phyloP scores from a whole-genome alignment of 2,888 invertebrate species.

The Conus canariensis region DNA sequence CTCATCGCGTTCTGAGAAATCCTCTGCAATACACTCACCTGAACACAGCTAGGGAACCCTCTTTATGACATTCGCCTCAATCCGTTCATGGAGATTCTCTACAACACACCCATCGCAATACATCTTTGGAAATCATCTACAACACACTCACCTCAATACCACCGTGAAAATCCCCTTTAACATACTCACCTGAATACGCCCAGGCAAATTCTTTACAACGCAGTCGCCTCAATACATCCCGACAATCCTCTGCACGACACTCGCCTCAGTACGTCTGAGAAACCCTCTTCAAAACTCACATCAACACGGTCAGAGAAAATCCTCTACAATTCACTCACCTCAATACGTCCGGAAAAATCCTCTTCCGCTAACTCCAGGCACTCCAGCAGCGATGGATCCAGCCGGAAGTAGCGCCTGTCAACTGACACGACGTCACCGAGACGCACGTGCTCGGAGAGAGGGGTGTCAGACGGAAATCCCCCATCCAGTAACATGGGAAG shows the following conservation, averaged over 20 bases:
- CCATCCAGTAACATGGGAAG: slow-evolving; percentile 19
- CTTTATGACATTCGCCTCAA: no score
- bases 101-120: no score
- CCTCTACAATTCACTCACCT: not conserved
- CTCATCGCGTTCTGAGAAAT: no score
- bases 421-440: slow-evolving; percentile 33
- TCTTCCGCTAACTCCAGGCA: slow-evolving; percentile 28
- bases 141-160: not conserved
- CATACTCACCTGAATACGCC: no score
- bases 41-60: not conserved
- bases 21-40: not conserved
- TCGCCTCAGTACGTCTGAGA: no score
- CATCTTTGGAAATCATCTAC: not conserved
- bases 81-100: no score
- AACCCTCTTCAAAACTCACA: no score
- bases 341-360: slow-evolving; percentile 31
- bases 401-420: slow-evolving; percentile 34
- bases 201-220: no score
- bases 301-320: no score
- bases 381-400: slow-evolving; percentile 28
- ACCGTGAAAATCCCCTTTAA: no score
- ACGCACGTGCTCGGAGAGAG: not conserved
- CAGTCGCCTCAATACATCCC: no score
- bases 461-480: slow-evolving; percentile 11
- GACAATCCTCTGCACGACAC: no score